phyloP scores from a whole-genome alignment of 1,140 invertebrate species.

The Piezodorus guildinii region DNA sequence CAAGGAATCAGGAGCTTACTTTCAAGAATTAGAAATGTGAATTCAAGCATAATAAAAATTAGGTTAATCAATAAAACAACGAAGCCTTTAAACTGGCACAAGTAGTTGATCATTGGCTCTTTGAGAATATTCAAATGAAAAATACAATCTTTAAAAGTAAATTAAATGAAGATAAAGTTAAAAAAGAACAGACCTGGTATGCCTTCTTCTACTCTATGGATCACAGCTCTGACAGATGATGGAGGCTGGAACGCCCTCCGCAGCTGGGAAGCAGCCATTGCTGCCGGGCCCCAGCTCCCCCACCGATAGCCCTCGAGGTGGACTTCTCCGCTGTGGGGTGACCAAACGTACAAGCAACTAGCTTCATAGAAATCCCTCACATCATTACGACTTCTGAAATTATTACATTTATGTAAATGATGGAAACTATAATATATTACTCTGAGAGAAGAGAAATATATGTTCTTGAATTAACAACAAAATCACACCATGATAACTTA shows the following conservation, averaged over 20 bases:
- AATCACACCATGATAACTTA: too few relatives aligned
- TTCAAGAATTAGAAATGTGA: too few relatives aligned
- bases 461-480: too few relatives aligned
- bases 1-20: too few relatives aligned
- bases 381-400: constrained; percentile 16
- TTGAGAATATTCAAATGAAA: too few relatives aligned
- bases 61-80: too few relatives aligned
- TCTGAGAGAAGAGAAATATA: neutral
- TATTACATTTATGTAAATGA: too few relatives aligned
- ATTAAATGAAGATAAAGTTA: too few relatives aligned
- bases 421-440: neutral
- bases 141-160: too few relatives aligned
- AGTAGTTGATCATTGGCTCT: too few relatives aligned
- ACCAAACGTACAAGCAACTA: constrained; percentile 30
- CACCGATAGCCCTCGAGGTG: constrained; percentile 29
- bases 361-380: constrained; percentile 26
- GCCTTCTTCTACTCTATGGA: constrained; percentile 12
- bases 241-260: constrained; percentile 19
- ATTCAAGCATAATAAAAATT: too few relatives aligned
- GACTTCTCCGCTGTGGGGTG: constrained; percentile 23
- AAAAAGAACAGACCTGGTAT: constrained; percentile 10
- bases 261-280: neutral
- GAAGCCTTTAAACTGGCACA: too few relatives aligned
- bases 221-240: constrained; percentile 10
- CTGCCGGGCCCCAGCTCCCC: constrained; percentile 16